Percentiles rank a stretch among this genome's conserved stretches.
Conservation (phyloP, 92 coral and sea anemone species). For the Porites evermanni region DNA sequence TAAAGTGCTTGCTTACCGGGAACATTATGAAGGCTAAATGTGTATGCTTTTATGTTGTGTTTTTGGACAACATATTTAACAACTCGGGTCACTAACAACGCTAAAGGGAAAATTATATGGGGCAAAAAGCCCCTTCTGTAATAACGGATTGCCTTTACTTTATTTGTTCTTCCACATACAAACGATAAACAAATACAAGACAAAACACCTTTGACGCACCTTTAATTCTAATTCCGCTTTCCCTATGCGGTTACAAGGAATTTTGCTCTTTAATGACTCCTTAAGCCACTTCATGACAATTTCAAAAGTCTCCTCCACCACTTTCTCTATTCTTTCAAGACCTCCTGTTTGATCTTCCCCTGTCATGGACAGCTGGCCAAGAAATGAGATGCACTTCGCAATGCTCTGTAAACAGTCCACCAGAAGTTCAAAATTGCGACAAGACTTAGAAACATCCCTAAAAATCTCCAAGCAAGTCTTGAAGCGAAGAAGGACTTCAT, state of each 20-base stretch:
- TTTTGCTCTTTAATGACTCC: not conserved
- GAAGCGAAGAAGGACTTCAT: too few species aligned
- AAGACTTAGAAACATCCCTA: too few species aligned
- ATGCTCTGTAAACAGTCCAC: too few species aligned
- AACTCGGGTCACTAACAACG: not conserved
- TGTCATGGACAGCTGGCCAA: not conserved
- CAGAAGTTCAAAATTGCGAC: too few species aligned
- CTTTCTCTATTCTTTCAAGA: not conserved
- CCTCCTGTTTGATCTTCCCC: not conserved
- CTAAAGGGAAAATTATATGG: not conserved
- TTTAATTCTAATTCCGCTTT: too few species aligned
- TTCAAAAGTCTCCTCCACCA: conserved; percentile 33
- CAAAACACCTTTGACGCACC: too few species aligned
- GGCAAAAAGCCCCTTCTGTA: not conserved
- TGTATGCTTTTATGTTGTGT: not conserved
- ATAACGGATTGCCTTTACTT: too few species aligned
- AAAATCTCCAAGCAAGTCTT: too few species aligned
- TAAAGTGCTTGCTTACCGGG: too few species aligned
- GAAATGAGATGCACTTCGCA: conserved; percentile 2
- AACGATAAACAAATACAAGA: too few species aligned
- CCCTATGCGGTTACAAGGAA: not conserved
- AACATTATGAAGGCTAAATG: not conserved
- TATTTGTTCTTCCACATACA: too few species aligned
- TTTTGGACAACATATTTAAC: too few species aligned
- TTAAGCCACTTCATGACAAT: conserved; percentile 38